Evolutionary conservation across 2,797 vertebrate genomes (phyloP).

Genomic region (Sciurus vulgaris): DNA sequence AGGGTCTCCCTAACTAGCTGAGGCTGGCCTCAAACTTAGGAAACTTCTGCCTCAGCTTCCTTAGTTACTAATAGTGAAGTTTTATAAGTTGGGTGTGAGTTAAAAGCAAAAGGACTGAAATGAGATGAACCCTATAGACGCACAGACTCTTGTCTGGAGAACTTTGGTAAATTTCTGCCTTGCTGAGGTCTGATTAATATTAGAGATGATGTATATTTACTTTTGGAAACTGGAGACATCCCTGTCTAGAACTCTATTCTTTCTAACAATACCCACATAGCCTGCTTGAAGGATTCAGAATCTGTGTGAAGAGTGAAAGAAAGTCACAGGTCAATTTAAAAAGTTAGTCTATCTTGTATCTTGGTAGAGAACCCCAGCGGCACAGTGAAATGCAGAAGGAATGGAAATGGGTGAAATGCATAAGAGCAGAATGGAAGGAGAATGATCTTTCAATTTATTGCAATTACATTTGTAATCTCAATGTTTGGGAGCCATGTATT

Average conservation of each 20-base stretch:
- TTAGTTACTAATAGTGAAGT: background rate
- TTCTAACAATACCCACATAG: background rate
- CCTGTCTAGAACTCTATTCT: background rate
- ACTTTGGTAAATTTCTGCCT: background rate
- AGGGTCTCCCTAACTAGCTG: too few species aligned
- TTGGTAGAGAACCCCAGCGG: background rate
- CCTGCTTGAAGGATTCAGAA: background rate
- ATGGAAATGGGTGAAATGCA: background rate
- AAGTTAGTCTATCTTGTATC: background rate
- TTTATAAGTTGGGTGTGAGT: slow-evolving; percentile 11
- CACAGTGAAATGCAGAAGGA: background rate
- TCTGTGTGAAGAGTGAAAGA: background rate
- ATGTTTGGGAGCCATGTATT: background rate
- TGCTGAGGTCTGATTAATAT: background rate
- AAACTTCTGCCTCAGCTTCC: too few species aligned
- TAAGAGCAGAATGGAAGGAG: background rate
- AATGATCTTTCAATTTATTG: background rate
- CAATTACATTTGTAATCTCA: background rate
- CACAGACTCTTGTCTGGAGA: background rate
- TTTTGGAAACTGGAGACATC: background rate
- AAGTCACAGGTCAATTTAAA: background rate
- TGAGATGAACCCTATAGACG: background rate
- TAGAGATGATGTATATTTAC: background rate
- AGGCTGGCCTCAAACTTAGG: too few species aligned
- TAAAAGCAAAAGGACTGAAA: slow-evolving; percentile 3